Base-by-base conservation (phyloP, 2,888 invertebrate genomes). In the Spialia ferax region DNA sequence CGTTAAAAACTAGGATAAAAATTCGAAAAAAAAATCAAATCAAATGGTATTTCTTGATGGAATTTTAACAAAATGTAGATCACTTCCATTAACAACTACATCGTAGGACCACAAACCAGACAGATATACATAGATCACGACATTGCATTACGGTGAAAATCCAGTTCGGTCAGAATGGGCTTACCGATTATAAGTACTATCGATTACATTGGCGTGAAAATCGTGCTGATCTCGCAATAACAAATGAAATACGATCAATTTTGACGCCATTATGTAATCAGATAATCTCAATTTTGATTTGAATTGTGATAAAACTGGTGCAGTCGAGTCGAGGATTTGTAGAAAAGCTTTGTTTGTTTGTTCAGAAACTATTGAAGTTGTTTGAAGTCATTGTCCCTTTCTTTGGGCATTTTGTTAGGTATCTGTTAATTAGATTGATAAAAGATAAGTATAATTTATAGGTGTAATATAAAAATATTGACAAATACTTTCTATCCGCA, bases 41-140 rank as follows among this genome's bases (percentile, higher is more conserved):
- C n/a, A n/a, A n/a, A n/a, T n/a, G n/a, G n/a, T n/a, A n/a, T n/a
- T n/a, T n/a, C n/a, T n/a, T n/a, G n/a, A 8, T 10, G 35, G 35
- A 22, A 50, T 11, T 50, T 20, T 23, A 4, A 26, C 26, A 55
- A 29, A 48, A 32, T 61, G 22, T 26, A 38, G 20, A 55, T 20
- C 59, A 48, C 38, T 65, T 70, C 68, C 55, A 69, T 63, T 63
- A 42, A 55, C 20, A 22, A 8, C 20, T 66, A 65, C 42, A 70
- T 69, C 70, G n/a, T 11, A 29, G 56, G 5, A 55, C 26, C 54
- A 62, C 45, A 65, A 69, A 62, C 42, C 42, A 52, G 56, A 35
- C 48, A 57, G 13, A 20, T 42, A 72, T 69, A 85, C 77, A 85
- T 81, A 85, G 77, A 85, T 81, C 85, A 82, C 80, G 79, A 76